Percentiles rank a stretch among this genome's conserved stretches.
These are phyloP conservation scores for Megaptera novaeangliae DNA, from an alignment of 2,113 vertebrate genomes.

Conservation along the genomic window DNA sequence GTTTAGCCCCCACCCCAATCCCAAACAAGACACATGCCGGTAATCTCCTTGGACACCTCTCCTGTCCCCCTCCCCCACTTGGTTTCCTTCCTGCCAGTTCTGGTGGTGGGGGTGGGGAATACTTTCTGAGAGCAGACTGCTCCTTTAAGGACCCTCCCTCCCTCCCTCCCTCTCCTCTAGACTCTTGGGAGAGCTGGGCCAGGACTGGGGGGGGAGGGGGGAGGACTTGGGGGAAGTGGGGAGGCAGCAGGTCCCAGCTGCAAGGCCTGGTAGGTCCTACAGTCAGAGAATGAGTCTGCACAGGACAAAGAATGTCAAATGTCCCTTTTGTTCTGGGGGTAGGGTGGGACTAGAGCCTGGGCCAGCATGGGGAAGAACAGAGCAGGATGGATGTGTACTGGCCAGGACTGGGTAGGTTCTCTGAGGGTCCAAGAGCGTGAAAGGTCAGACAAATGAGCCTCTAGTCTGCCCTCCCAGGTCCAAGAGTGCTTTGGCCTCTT, in stretches of 20 bases:
- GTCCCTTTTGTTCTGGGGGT: conserved; percentile 32
- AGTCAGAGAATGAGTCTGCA: conserved; percentile 2
- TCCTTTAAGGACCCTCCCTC: conserved; percentile 39
- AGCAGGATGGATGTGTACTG: not conserved
- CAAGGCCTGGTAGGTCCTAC: not conserved
- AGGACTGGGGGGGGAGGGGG: not conserved
- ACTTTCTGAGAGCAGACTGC: not conserved
- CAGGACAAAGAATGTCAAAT: conserved; percentile 13
- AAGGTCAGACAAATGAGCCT: not conserved
- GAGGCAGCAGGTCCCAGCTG: conserved; percentile 27
- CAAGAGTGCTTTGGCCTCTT: not conserved
- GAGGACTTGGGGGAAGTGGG: not conserved
- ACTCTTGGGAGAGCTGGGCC: not conserved
- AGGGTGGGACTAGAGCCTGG: not conserved
- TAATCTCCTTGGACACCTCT: not conserved
- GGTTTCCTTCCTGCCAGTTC: conserved; percentile 38
- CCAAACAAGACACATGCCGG: not conserved
- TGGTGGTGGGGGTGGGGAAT: not conserved
- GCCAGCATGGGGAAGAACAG: not conserved
- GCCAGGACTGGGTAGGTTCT: not conserved
- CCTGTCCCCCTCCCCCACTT: not conserved
- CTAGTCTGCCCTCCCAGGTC: not conserved
- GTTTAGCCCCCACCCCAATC: not conserved
- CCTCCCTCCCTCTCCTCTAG: not conserved
- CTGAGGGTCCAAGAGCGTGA: not conserved